phyloP scores from a whole-genome alignment of 2,888 invertebrate genomes.

The Odontocerum albicorne region DNA sequence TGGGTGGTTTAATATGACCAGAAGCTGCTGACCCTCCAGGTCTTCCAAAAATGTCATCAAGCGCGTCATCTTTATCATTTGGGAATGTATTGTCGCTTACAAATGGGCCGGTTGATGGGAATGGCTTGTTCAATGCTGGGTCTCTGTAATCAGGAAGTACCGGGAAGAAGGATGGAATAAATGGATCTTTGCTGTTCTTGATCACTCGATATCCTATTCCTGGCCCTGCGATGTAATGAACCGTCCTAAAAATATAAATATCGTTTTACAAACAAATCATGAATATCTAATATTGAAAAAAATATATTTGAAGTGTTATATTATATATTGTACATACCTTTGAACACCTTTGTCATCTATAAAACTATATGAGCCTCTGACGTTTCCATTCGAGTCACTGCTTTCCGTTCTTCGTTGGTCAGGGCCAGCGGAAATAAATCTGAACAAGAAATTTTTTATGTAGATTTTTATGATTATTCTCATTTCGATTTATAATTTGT shows the following conservation, averaged over 20 bases:
- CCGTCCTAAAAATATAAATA: constrained; percentile 57
- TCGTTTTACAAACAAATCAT: too few species aligned
- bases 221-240: constrained; percentile 78
- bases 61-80: constrained; percentile 32
- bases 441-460: constrained; percentile 39
- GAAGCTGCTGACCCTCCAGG: constrained; percentile 61
- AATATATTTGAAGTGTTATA: neutral
- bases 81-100: constrained; percentile 37
- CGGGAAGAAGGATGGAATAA: constrained; percentile 62
- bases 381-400: constrained; percentile 70
- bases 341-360: constrained; percentile 78
- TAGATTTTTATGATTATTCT: too few species aligned
- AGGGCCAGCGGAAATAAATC: constrained; percentile 74
- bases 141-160: constrained; percentile 60
- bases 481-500: too few species aligned
- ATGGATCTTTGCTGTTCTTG: constrained; percentile 69
- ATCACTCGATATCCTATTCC: constrained; percentile 76
- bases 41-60: constrained; percentile 42
- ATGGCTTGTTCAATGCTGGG: constrained; percentile 51
- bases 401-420: constrained; percentile 75
- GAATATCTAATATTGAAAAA: neutral
- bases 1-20: constrained; percentile 57
- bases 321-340: constrained; percentile 44
- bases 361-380: constrained; percentile 76
- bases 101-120: constrained; percentile 42